Evolutionary conservation across 2,113 vertebrate species (phyloP).

Genomic region (Rafetus swinhoei): DNA sequence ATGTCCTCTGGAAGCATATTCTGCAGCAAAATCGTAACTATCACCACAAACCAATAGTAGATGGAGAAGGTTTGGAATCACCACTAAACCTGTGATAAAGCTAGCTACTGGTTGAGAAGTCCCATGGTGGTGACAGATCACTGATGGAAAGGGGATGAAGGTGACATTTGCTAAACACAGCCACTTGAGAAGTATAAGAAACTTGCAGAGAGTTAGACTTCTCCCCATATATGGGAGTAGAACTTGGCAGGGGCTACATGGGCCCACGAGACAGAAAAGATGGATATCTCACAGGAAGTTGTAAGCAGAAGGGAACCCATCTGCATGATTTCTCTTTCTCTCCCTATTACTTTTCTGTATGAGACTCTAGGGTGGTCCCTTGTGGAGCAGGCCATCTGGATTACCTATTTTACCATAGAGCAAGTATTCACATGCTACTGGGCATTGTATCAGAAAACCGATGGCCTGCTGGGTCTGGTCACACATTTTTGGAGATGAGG

Average conservation of each 20-base stretch:
- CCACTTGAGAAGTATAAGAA: background rate
- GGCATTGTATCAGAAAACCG: background rate
- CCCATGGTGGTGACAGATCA: background rate
- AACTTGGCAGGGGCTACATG: background rate
- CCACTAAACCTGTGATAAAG: background rate
- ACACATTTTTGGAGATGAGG: background rate
- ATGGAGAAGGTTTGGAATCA: background rate
- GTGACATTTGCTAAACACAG: background rate
- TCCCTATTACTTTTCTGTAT: background rate
- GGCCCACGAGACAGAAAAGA: fast-evolving
- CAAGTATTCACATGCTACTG: background rate
- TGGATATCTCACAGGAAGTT: background rate
- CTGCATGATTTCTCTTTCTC: background rate
- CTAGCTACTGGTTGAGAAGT: background rate
- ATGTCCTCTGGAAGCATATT: background rate
- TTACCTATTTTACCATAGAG: background rate
- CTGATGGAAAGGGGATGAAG: background rate
- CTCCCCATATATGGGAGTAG: background rate
- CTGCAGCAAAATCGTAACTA: background rate
- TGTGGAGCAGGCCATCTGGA: background rate
- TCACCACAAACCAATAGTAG: background rate
- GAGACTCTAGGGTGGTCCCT: fast-evolving
- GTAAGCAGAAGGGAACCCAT: background rate
- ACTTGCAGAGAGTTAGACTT: background rate
- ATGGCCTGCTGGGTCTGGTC: background rate